These are phyloP conservation scores for Eledone cirrhosa DNA, from an alignment of 2,888 invertebrate genomes.

Conservation along the genomic window DNA sequence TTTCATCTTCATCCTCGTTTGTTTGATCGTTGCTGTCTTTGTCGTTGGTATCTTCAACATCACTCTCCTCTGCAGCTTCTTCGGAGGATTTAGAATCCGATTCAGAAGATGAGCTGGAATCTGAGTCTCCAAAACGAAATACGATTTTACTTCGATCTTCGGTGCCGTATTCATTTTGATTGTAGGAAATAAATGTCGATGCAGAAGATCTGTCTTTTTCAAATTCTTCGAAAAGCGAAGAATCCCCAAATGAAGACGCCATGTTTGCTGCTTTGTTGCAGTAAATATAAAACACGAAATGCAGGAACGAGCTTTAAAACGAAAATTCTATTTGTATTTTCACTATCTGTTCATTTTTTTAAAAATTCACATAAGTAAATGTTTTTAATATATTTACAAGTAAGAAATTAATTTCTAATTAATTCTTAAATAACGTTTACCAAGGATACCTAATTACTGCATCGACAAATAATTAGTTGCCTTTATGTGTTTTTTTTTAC, in stretches of 20 bases:
- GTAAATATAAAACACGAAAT: too few species aligned
- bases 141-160: slow-evolving; percentile 46
- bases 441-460: too few species aligned
- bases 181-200: slow-evolving; percentile 50
- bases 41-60: slow-evolving; percentile 33
- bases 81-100: slow-evolving; percentile 34
- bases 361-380: too few species aligned
- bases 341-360: too few species aligned
- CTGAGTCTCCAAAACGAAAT: slow-evolving; percentile 36
- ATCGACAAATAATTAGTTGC: too few species aligned
- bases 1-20: slow-evolving; percentile 41
- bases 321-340: too few species aligned
- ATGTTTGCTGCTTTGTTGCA: slow-evolving; percentile 15
- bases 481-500: too few species aligned
- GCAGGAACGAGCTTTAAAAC: too few species aligned
- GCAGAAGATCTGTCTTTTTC: slow-evolving; percentile 54
- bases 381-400: too few species aligned
- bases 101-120: slow-evolving; percentile 31
- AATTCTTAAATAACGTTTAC: too few species aligned
- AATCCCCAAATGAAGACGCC: slow-evolving; percentile 57
- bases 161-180: slow-evolving; percentile 41
- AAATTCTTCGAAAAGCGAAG: slow-evolving; percentile 59
- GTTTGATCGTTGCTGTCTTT: slow-evolving; percentile 26
- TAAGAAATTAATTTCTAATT: too few species aligned
- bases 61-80: slow-evolving; percentile 39